These are phyloP conservation scores for Synanthedon formicaeformis DNA, from an alignment of 2,888 invertebrate species.

Conservation along the genomic window DNA sequence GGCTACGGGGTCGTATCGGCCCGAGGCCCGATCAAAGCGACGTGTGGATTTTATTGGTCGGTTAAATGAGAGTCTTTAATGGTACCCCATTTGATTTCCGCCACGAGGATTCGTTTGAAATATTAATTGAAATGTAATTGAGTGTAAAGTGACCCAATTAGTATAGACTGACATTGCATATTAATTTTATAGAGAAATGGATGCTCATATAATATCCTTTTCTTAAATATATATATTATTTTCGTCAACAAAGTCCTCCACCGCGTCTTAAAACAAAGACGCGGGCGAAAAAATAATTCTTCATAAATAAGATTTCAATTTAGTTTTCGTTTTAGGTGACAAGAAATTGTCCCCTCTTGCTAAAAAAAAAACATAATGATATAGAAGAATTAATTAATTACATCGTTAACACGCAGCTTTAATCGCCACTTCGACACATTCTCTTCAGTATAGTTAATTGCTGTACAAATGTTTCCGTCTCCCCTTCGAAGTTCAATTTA, in stretches of 20 bases:
- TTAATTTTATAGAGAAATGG: too few species aligned
- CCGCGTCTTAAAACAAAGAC: too few species aligned
- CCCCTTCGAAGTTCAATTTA: conserved; percentile 17
- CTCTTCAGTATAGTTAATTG: background rate
- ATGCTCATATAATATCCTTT: too few species aligned
- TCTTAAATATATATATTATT: too few species aligned
- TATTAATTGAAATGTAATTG: background rate
- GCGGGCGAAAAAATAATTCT: too few species aligned
- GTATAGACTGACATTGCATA: too few species aligned
- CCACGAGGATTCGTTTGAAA: background rate
- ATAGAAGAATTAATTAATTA: background rate
- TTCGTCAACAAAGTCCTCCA: too few species aligned
- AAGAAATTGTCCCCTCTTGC: background rate
- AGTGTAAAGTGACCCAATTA: too few species aligned
- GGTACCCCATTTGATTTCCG: background rate
- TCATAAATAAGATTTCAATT: background rate
- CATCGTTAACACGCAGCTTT: conserved; percentile 11
- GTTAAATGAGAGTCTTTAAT: background rate
- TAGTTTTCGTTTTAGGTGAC: background rate
- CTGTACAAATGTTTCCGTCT: background rate
- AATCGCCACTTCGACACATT: conserved; percentile 13
- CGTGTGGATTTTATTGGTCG: background rate
- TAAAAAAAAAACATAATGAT: conserved; percentile 2
- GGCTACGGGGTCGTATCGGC: background rate
- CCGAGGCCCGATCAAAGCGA: background rate